Conservation (phyloP, 1,140 invertebrate species). For the Sinella curviseta region DNA sequence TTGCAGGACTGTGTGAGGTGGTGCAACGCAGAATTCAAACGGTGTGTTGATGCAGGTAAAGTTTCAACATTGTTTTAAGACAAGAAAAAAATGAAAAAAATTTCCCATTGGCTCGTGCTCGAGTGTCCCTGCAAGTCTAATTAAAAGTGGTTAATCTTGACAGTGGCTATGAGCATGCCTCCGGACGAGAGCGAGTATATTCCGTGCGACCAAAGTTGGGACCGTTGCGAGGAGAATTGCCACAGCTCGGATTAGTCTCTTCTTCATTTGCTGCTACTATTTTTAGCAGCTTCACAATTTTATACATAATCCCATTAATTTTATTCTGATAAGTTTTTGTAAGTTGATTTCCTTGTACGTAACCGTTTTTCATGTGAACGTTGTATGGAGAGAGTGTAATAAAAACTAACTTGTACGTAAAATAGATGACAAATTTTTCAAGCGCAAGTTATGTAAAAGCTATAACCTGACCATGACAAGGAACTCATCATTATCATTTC, state of each 20-base stretch:
- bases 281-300: not conserved
- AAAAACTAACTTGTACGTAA: no score
- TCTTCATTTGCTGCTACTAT: not conserved
- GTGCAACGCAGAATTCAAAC: no score
- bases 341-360: no score
- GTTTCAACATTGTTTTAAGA: no score
- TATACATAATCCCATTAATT: no score
- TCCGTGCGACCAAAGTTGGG: not conserved
- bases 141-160: constrained; percentile 4
- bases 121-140: not conserved
- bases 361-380: no score
- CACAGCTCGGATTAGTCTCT: not conserved
- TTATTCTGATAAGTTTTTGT: no score
- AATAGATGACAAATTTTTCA: no score
- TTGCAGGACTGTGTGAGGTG: no score
- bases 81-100: not conserved
- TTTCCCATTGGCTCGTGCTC: not conserved
- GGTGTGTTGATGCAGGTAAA: not conserved
- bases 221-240: not conserved
- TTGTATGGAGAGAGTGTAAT: no score
- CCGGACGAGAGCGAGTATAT: not conserved
- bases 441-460: no score
- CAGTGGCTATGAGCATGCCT: not conserved
- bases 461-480: no score
- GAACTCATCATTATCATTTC: not conserved